Percentiles rank a stretch among this genome's conserved stretches.
Evolutionary conservation across 2,113 vertebrate genomes (phyloP).

Genomic region (Noctilio leporinus): DNA sequence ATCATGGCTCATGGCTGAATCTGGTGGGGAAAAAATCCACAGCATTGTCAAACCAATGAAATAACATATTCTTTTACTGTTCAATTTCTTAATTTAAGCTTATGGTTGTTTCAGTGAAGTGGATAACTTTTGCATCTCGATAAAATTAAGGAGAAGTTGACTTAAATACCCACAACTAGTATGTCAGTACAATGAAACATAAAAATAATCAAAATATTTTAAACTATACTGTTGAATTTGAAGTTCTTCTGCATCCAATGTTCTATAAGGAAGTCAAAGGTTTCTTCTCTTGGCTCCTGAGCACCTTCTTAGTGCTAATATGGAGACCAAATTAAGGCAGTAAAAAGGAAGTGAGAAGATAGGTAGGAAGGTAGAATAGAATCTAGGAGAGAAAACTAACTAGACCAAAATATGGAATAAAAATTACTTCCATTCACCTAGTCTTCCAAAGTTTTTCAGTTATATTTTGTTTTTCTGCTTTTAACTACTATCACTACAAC

Average conservation of each 20-base stretch:
- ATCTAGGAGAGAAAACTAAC: background rate
- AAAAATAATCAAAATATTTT: background rate
- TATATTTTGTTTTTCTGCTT: background rate
- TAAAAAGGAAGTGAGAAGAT: background rate
- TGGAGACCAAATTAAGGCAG: background rate
- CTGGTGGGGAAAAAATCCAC: background rate
- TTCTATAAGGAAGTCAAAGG: background rate
- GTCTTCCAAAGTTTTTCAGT: background rate
- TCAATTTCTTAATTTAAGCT: background rate
- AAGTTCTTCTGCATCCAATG: background rate
- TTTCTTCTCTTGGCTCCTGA: background rate
- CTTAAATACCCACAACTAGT: background rate
- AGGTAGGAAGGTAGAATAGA: background rate
- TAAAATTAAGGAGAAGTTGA: background rate
- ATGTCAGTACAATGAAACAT: background rate
- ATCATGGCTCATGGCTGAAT: background rate
- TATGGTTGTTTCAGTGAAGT: background rate
- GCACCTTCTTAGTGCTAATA: background rate
- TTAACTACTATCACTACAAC: background rate
- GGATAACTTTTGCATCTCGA: background rate
- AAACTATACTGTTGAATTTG: background rate
- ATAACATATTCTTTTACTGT: background rate
- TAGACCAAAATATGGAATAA: background rate
- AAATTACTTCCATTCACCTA: background rate
- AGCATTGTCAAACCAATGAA: background rate